Conservation (phyloP, 2,888 invertebrate genomes). For the Meganola albula region DNA sequence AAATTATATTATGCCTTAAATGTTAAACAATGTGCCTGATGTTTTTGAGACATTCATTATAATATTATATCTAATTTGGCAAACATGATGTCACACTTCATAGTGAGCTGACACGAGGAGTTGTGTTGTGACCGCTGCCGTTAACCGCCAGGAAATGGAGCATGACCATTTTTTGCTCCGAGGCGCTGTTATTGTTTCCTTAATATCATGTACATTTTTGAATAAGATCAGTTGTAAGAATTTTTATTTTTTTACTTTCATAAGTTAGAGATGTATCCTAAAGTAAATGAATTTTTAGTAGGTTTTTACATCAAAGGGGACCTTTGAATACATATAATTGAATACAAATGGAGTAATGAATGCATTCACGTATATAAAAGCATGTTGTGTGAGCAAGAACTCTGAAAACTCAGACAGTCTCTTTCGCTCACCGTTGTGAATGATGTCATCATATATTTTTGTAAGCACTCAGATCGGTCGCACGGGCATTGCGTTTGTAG, state of each 20-base stretch:
- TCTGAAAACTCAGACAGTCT: constrained; percentile 36
- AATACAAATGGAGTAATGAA: constrained; percentile 60
- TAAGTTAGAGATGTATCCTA: too few species aligned
- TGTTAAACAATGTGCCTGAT: constrained; percentile 24
- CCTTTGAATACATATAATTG: constrained; percentile 34
- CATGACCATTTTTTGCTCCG: constrained; percentile 40
- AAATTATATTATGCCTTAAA: constrained; percentile 11
- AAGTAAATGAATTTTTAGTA: too few species aligned
- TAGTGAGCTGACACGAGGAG: constrained; percentile 32
- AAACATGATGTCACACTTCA: constrained; percentile 43
- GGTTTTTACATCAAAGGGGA: too few species aligned
- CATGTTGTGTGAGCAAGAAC: constrained; percentile 40
- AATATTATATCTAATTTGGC: constrained; percentile 39
- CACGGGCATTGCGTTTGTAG: constrained; percentile 57
- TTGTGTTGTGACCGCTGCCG: constrained; percentile 39
- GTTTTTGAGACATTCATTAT: constrained; percentile 28
- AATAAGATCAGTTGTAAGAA: too few species aligned
- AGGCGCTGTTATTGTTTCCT: too few species aligned
- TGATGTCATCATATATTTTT: constrained; percentile 77
- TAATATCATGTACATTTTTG: too few species aligned
- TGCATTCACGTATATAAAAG: constrained; percentile 60
- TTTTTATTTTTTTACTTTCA: too few species aligned
- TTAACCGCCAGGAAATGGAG: constrained; percentile 47
- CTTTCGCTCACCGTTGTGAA: constrained; percentile 52
- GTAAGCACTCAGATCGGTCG: constrained; percentile 57